These are phyloP conservation scores for Thaumetopoea pityocampa DNA, from an alignment of 1,140 invertebrate genomes.

Conservation along the genomic window DNA sequence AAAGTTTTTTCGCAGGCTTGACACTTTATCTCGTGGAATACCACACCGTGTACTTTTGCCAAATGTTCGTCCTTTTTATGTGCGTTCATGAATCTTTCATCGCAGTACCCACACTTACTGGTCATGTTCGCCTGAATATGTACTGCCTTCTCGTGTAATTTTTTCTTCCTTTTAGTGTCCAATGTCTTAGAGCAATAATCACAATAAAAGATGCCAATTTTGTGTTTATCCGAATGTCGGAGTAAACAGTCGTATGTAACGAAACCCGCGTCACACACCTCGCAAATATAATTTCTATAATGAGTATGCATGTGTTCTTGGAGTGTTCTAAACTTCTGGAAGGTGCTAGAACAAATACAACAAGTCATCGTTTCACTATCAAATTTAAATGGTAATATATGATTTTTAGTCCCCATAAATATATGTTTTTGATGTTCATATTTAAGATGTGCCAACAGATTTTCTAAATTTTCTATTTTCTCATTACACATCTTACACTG, in stretches of 20 bases:
- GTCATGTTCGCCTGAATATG: constrained; percentile 34
- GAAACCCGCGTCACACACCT: constrained; percentile 41
- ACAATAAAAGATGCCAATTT: constrained; percentile 23
- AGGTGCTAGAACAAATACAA: no score
- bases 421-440: constrained; percentile 1
- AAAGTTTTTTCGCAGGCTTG: constrained; percentile 40
- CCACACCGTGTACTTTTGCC: constrained; percentile 38
- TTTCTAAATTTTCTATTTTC: constrained; percentile 1
- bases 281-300: constrained; percentile 48
- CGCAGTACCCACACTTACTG: constrained; percentile 41
- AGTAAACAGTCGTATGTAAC: constrained; percentile 38
- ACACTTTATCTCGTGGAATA: constrained; percentile 36
- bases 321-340: constrained; percentile 39
- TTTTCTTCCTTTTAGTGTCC: constrained; percentile 31
- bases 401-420: constrained; percentile 12
- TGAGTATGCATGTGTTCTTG: constrained; percentile 52
- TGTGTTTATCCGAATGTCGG: constrained; percentile 31
- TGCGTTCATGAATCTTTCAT: constrained; percentile 41
- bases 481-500: constrained; percentile 6
- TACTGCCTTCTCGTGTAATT: constrained; percentile 34
- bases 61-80: constrained; percentile 41
- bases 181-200: constrained; percentile 37
- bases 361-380: constrained; percentile 23
- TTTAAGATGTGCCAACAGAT: constrained; percentile 5
- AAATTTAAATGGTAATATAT: constrained; percentile 45